These are phyloP conservation scores for Hemibagrus guttatus DNA, from an alignment of 2,797 vertebrate species.

Conservation along the genomic window DNA sequence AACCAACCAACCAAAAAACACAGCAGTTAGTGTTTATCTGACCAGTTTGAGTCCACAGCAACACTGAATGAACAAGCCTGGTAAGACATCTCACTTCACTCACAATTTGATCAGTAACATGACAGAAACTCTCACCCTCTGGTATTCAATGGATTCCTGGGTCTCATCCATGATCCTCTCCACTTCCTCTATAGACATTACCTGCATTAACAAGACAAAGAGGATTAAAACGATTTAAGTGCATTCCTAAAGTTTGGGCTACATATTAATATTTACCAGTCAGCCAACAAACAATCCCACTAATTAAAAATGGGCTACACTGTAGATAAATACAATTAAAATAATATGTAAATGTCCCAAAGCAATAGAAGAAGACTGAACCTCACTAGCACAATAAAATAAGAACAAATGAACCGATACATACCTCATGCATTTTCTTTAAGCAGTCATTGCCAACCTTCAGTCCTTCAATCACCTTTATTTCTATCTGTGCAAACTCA, in stretches of 20 bases:
- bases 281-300: neutral
- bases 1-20: neutral
- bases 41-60: conserved; percentile 1
- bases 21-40: neutral
- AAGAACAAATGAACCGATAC: neutral
- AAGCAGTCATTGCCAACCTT: conserved; percentile 92
- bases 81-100: neutral
- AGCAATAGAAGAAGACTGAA: neutral
- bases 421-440: conserved; percentile 86
- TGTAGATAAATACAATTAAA: neutral
- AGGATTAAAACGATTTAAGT: neutral
- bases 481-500: conserved; percentile 93
- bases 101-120: neutral
- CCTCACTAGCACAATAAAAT: neutral
- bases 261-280: neutral
- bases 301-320: neutral
- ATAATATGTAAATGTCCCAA: neutral
- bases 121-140: conserved; percentile 75
- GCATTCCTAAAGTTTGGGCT: neutral
- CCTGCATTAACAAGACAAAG: conserved; percentile 64
- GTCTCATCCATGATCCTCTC: conserved; percentile 95
- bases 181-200: conserved; percentile 94
- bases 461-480: conserved; percentile 91
- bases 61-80: neutral
- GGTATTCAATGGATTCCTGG: conserved; percentile 91